Conservation (phyloP, 2,888 invertebrate genomes). For the Anoncus sp. region DNA sequence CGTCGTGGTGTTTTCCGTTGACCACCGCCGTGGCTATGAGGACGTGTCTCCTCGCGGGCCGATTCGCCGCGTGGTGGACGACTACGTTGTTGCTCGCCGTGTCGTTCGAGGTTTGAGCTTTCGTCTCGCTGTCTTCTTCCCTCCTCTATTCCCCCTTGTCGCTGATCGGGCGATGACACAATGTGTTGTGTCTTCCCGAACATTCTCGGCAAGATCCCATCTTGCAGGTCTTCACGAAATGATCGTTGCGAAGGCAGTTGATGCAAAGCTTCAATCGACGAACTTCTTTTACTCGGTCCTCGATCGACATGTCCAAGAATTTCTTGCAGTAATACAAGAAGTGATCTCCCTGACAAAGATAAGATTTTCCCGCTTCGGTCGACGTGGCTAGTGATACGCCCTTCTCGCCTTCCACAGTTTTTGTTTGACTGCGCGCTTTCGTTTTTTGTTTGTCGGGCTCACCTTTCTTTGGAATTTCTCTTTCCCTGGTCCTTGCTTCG, state of each 20-base stretch:
- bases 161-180: conserved; percentile 31
- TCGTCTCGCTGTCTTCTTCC: not conserved
- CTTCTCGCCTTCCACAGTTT: conserved; percentile 1
- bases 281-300: conserved; percentile 45
- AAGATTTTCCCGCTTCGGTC: conserved; percentile 30
- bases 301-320: conserved; percentile 44
- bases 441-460: conserved; percentile 19
- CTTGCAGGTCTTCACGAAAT: conserved; percentile 50
- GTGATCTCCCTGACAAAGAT: conserved; percentile 53
- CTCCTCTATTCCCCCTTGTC: not conserved
- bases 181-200: conserved; percentile 53
- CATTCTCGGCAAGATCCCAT: conserved; percentile 55
- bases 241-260: no score
- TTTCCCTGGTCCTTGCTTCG: conserved; percentile 36
- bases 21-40: conserved; percentile 56
- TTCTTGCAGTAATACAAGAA: conserved; percentile 51
- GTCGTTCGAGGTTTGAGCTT: not conserved
- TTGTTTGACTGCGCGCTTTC: conserved; percentile 15
- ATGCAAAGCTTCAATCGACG: conserved; percentile 38
- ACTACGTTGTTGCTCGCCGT: conserved; percentile 32
- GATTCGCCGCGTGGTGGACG: conserved; percentile 27
- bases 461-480: conserved; percentile 12
- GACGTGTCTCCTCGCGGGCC: conserved; percentile 4
- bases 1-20: conserved; percentile 24
- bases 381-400: conserved; percentile 12